These are phyloP conservation scores for Drosophila equinoxialis DNA, from an alignment of 1,140 invertebrate species.

Conservation along the genomic window DNA sequence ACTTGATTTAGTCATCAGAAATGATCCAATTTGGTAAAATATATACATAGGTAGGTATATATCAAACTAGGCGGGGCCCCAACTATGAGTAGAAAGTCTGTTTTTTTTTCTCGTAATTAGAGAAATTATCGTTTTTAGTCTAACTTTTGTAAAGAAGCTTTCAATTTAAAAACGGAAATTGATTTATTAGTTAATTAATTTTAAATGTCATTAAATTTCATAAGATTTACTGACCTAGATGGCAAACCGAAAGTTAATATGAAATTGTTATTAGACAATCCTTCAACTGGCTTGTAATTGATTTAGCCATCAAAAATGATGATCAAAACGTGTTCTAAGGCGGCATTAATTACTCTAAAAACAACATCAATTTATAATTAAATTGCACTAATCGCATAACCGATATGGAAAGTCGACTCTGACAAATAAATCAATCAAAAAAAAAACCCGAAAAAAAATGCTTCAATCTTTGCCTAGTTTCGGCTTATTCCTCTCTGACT, in stretches of 20 bases:
- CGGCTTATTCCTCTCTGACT: neutral
- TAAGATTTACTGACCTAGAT: too few relatives aligned
- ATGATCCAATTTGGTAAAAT: constrained; percentile 15
- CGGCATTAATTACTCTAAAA: constrained; percentile 37
- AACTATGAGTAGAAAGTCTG: too few relatives aligned
- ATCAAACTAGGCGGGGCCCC: neutral
- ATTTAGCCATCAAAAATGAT: constrained; percentile 55
- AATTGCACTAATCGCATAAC: constrained; percentile 18
- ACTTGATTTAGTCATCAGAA: constrained; percentile 11
- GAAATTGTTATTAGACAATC: neutral
- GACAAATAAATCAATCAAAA: constrained; percentile 17
- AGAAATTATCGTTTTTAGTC: too few relatives aligned
- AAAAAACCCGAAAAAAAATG: neutral
- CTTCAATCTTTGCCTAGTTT: neutral
- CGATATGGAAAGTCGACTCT: constrained; percentile 20
- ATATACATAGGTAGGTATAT: neutral
- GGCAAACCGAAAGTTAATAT: too few relatives aligned
- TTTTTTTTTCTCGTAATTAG: too few relatives aligned
- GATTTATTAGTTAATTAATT: too few relatives aligned
- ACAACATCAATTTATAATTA: constrained; percentile 16
- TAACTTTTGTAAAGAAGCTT: too few relatives aligned
- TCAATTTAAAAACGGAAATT: too few relatives aligned
- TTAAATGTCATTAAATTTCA: too few relatives aligned
- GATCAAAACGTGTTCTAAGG: constrained; percentile 23
- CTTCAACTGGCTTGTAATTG: constrained; percentile 57